Conservation (phyloP, 2,113 vertebrate species). For the Lathamus discolor region DNA sequence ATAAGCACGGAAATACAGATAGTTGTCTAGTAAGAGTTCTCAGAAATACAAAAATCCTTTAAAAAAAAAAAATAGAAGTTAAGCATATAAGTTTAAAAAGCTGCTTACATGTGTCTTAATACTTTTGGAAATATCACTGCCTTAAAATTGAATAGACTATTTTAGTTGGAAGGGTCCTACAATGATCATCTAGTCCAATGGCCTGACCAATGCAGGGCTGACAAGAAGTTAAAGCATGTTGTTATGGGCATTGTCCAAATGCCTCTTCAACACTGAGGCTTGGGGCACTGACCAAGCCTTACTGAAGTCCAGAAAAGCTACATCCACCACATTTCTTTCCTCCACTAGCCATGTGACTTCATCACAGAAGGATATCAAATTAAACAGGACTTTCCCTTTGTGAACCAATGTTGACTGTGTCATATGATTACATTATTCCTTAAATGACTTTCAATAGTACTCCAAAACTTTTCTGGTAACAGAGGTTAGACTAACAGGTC, state of each 20-base stretch:
- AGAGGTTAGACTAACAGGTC: neutral
- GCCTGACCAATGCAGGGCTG: neutral
- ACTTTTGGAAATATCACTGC: neutral
- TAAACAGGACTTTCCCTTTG: neutral
- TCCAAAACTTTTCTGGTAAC: neutral
- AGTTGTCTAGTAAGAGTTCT: neutral
- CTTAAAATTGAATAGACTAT: neutral
- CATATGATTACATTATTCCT: neutral
- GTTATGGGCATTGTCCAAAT: neutral
- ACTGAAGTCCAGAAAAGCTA: neutral
- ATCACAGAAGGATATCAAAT: neutral
- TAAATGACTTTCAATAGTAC: neutral
- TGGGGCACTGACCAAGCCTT: neutral
- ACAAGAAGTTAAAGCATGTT: neutral
- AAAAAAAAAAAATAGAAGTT: neutral
- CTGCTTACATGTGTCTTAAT: neutral
- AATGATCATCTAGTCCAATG: neutral
- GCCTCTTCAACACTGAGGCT: neutral
- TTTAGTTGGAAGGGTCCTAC: neutral
- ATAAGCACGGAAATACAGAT: neutral
- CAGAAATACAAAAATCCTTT: neutral
- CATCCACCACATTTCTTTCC: neutral
- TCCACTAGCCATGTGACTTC: neutral
- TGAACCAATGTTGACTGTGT: neutral
- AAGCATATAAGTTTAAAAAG: neutral